Conservation (phyloP, 2,797 vertebrate species). For the Eidolon dupreanum region DNA sequence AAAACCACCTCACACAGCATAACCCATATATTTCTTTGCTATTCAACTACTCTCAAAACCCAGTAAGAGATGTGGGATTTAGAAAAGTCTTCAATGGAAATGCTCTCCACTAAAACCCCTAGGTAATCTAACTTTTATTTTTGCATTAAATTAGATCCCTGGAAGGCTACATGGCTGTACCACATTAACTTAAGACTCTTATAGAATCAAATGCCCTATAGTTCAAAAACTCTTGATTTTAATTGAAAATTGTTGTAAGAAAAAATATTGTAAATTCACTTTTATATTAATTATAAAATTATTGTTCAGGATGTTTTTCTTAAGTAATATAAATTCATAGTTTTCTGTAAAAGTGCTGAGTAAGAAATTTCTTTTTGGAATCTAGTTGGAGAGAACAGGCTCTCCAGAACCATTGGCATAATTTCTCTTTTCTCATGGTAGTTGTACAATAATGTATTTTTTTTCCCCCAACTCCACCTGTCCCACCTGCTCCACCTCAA, state of each 20-base stretch:
- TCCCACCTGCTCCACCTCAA: background rate
- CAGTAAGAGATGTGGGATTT: constrained; percentile 51
- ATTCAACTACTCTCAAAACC: constrained; percentile 46
- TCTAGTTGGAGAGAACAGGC: background rate
- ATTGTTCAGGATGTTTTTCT: background rate
- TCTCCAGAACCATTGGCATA: background rate
- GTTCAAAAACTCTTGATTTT: constrained; percentile 15
- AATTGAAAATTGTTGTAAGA: background rate
- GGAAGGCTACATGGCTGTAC: background rate
- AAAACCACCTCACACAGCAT: background rate
- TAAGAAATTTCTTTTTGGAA: constrained; percentile 31
- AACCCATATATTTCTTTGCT: background rate
- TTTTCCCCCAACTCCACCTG: background rate
- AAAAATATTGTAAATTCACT: background rate
- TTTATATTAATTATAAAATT: constrained; percentile 27
- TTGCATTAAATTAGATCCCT: constrained; percentile 15
- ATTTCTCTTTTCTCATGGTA: constrained; percentile 25
- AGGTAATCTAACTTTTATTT: constrained; percentile 25
- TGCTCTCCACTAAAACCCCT: background rate
- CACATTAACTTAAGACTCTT: constrained; percentile 18
- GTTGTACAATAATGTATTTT: background rate
- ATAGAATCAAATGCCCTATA: background rate
- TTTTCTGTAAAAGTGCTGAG: background rate
- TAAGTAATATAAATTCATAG: constrained; percentile 8
- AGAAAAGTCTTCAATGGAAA: constrained; percentile 35